Percentiles rank a stretch among this genome's conserved stretches.
phyloP scores from a whole-genome alignment of 2,888 invertebrate species.

The Palloptera scutellata region DNA sequence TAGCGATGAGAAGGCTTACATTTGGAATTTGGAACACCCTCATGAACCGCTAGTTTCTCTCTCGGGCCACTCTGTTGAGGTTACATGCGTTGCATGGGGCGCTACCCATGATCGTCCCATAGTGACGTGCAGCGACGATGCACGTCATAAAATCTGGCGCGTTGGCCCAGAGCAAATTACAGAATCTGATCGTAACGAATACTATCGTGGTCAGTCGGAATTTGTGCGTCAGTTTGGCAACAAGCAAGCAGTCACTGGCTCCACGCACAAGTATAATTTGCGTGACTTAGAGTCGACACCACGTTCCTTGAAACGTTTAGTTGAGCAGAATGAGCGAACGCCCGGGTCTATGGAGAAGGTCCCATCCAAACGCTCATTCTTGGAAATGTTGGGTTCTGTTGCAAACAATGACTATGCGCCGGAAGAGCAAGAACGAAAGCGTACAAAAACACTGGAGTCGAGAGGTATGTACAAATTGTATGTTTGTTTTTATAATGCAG shows the following conservation, averaged over 20 bases:
- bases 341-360: slow-evolving; percentile 57
- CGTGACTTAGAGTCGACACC: slow-evolving; percentile 66
- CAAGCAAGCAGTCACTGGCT: slow-evolving; percentile 23
- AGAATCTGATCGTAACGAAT: slow-evolving; percentile 57
- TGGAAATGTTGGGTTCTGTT: slow-evolving; percentile 55
- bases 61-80: slow-evolving; percentile 83
- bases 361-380: slow-evolving; percentile 55
- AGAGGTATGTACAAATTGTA: slow-evolving; percentile 40
- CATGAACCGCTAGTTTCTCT: slow-evolving; percentile 75
- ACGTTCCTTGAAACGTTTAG: slow-evolving; percentile 64
- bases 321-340: slow-evolving; percentile 60
- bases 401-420: slow-evolving; percentile 34
- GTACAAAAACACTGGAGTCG: slow-evolving; percentile 58
- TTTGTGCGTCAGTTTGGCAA: slow-evolving; percentile 54
- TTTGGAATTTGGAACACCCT: slow-evolving; percentile 77
- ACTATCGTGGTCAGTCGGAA: slow-evolving; percentile 66
- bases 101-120: slow-evolving; percentile 68
- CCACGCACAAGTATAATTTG: slow-evolving; percentile 52
- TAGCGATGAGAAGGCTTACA: slow-evolving; percentile 84
- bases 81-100: slow-evolving; percentile 87
- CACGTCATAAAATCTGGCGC: slow-evolving; percentile 79
- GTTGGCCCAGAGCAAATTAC: slow-evolving; percentile 67
- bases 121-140: slow-evolving; percentile 86
- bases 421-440: slow-evolving; percentile 57
- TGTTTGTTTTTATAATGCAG: neutral